These are phyloP conservation scores for Echinarachnius parma DNA, from an alignment of 53 echinoderm and acorn worm genomes.

Conservation along the genomic window DNA sequence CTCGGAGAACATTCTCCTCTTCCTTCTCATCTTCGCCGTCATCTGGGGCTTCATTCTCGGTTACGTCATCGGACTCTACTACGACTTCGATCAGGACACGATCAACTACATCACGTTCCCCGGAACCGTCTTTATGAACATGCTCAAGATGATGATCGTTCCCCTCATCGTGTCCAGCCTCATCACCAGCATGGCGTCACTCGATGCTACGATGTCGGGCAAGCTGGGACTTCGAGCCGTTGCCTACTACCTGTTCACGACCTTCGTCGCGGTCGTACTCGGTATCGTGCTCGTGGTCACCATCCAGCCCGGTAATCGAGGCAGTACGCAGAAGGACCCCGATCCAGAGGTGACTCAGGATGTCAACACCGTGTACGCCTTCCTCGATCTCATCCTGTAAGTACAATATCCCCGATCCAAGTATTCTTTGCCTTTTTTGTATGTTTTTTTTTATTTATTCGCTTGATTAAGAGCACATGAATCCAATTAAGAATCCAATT, in stretches of 20 bases:
- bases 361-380: slow-evolving; percentile 78
- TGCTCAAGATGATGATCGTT: slow-evolving; percentile 99
- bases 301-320: slow-evolving; percentile 71
- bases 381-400: slow-evolving; percentile 96
- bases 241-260: slow-evolving; percentile 85
- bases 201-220: slow-evolving; percentile 85
- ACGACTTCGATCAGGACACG: slow-evolving; percentile 72
- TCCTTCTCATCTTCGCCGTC: slow-evolving; percentile 75
- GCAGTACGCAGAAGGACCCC: slow-evolving; percentile 35
- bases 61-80: slow-evolving; percentile 65
- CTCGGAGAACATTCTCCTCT: slow-evolving; percentile 75
- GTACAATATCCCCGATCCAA: too few species aligned
- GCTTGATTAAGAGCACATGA: too few species aligned
- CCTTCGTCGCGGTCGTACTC: slow-evolving; percentile 82
- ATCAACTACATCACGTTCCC: slow-evolving; percentile 93
- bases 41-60: slow-evolving; percentile 80
- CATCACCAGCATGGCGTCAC: slow-evolving; percentile 76
- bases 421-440: too few species aligned
- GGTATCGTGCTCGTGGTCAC: slow-evolving; percentile 79
- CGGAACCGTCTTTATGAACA: slow-evolving; percentile 88
- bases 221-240: slow-evolving; percentile 86
- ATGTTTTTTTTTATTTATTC: too few species aligned
- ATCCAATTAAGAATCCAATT: too few species aligned
- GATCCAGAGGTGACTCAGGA: slow-evolving; percentile 63
- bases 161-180: slow-evolving; percentile 92